Evolutionary conservation across 2,797 vertebrate species (phyloP).

Genomic region (Peromyscus aztecus): DNA sequence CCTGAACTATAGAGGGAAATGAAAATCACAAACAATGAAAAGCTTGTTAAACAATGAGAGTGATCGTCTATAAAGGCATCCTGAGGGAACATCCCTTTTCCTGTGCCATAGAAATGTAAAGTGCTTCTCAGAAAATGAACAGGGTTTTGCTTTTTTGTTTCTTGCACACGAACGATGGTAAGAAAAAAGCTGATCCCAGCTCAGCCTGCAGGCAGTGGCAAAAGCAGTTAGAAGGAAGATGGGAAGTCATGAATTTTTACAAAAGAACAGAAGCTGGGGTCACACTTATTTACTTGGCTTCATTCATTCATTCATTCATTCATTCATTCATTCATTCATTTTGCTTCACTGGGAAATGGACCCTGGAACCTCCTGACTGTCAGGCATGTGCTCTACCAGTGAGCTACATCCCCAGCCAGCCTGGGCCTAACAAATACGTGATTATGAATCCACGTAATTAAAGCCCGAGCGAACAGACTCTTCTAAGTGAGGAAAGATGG

Average conservation of each 20-base stretch:
- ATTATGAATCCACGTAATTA: neutral
- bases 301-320: neutral
- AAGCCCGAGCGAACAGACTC: neutral
- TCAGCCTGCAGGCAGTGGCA: neutral
- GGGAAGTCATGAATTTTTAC: slow-evolving; percentile 11
- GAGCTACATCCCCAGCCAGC: neutral
- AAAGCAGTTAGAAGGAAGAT: neutral
- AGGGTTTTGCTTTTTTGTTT: neutral
- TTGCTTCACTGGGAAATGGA: neutral
- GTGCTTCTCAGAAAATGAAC: slow-evolving; percentile 78
- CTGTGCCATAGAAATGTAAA: slow-evolving; percentile 84
- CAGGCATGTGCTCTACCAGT: neutral
- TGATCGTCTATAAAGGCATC: slow-evolving; percentile 86
- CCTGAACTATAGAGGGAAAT: slow-evolving; percentile 87
- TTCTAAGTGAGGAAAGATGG: neutral
- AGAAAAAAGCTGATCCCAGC: slow-evolving; percentile 2
- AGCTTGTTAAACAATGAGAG: slow-evolving; percentile 87
- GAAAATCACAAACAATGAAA: slow-evolving; percentile 88
- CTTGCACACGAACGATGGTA: neutral
- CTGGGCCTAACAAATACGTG: neutral
- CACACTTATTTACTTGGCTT: neutral
- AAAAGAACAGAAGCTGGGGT: neutral
- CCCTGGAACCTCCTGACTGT: too few relatives aligned
- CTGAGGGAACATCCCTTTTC: slow-evolving; percentile 84
- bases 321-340: neutral